A percentile compares a stretch with the other conserved stretches of the same genome.
phyloP scores from a whole-genome alignment of 1,140 invertebrate genomes.

The Formica exsecta region DNA sequence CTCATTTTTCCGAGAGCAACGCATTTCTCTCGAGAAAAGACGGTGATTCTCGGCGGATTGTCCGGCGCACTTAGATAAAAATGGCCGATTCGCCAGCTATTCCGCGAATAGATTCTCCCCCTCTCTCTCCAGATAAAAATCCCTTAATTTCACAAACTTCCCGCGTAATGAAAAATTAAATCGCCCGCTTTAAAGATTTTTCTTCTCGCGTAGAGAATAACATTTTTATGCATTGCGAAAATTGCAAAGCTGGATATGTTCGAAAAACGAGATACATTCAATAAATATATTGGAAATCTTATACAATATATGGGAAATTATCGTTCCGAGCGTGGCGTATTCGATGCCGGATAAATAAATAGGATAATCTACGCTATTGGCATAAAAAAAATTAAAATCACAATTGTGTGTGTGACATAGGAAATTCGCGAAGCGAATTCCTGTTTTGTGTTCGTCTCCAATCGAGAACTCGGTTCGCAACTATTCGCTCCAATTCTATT shows the following conservation, averaged over 20 bases:
- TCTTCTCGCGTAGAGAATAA: neutral
- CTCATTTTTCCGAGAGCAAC: conserved; percentile 21
- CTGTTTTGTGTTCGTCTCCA: neutral
- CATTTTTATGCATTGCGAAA: neutral
- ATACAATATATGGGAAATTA: neutral
- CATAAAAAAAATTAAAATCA: conserved; percentile 16
- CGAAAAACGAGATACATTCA: neutral
- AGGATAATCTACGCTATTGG: neutral
- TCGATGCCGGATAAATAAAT: neutral
- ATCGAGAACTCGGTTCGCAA: neutral
- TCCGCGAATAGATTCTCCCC: neutral
- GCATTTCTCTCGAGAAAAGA: conserved; percentile 2
- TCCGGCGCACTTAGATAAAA: conserved; percentile 13
- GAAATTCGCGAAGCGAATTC: neutral
- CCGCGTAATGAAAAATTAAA: neutral
- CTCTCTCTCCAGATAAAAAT: neutral
- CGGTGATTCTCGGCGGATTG: conserved; percentile 31
- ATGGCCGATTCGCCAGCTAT: conserved; percentile 26
- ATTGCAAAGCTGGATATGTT: too few species aligned
- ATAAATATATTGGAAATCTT: conserved; percentile 10
- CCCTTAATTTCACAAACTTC: neutral
- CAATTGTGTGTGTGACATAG: neutral
- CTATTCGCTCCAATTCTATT: conserved; percentile 25
- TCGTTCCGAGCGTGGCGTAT: neutral
- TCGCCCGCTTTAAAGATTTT: neutral